Evolutionary conservation across 2,888 invertebrate species (phyloP).

Genomic region (Drosophila differens): DNA sequence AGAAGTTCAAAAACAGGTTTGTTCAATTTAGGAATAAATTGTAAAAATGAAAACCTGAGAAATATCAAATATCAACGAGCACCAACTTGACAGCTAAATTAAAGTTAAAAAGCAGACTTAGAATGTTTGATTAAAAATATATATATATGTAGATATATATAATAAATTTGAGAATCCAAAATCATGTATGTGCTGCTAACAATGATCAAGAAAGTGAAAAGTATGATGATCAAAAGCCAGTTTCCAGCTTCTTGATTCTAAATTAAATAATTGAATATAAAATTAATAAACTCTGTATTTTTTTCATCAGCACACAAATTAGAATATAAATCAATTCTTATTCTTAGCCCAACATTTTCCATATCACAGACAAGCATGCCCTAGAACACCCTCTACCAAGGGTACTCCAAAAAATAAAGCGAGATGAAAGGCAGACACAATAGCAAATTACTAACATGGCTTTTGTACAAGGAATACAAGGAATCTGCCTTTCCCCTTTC

Average conservation of each 20-base stretch:
- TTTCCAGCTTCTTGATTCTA: neutral
- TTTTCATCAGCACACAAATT: neutral
- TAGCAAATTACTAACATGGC: slow-evolving; percentile 27
- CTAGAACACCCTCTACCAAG: neutral
- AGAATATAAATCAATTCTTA: neutral
- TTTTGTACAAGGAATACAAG: slow-evolving; percentile 9
- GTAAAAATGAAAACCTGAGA: neutral
- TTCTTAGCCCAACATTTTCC: neutral
- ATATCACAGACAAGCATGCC: neutral
- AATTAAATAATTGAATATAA: neutral
- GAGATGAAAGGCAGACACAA: slow-evolving; percentile 7
- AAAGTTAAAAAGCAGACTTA: no score
- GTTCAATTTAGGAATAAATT: neutral
- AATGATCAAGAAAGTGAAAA: neutral
- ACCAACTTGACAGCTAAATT: no score
- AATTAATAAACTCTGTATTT: neutral
- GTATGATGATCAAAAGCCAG: neutral
- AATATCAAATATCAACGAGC: neutral
- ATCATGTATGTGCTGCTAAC: neutral
- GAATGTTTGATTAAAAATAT: no score
- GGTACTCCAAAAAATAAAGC: neutral
- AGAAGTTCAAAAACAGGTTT: neutral
- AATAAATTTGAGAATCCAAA: neutral
- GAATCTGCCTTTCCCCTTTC: slow-evolving; percentile 4
- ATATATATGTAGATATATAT: no score